phyloP scores from a whole-genome alignment of 2,797 vertebrate species.

The Crotalus adamanteus region DNA sequence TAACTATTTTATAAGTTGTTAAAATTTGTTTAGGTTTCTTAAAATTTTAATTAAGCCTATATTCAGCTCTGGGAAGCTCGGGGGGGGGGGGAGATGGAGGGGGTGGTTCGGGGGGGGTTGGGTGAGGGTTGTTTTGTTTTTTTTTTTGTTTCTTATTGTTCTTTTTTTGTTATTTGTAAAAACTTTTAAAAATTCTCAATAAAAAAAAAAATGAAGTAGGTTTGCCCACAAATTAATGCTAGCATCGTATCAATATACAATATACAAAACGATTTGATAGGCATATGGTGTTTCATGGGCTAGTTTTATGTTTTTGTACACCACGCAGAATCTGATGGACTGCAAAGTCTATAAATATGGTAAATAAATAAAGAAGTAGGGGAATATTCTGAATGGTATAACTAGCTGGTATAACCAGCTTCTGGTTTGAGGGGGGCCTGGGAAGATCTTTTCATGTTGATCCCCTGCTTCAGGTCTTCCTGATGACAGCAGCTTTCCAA shows the following conservation, averaged over 20 bases:
- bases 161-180: no score
- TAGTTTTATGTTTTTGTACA: background rate
- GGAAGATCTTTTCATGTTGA: no score
- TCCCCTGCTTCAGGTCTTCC: background rate
- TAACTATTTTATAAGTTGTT: no score
- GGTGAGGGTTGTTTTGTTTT: no score
- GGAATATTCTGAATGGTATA: background rate
- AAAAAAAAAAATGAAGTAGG: background rate
- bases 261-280: background rate
- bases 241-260: background rate
- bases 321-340: background rate
- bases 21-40: no score
- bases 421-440: background rate
- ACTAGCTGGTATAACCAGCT: no score
- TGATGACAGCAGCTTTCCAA: background rate
- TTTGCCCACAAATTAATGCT: background rate
- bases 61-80: no score
- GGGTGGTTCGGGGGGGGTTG: no score
- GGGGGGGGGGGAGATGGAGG: no score
- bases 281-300: background rate
- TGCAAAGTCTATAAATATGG: background rate
- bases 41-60: no score
- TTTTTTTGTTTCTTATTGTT: no score
- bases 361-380: background rate
- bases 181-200: no score